Conservation (phyloP, 2,888 invertebrate genomes). For the Sinodicranocentrus sp. region DNA sequence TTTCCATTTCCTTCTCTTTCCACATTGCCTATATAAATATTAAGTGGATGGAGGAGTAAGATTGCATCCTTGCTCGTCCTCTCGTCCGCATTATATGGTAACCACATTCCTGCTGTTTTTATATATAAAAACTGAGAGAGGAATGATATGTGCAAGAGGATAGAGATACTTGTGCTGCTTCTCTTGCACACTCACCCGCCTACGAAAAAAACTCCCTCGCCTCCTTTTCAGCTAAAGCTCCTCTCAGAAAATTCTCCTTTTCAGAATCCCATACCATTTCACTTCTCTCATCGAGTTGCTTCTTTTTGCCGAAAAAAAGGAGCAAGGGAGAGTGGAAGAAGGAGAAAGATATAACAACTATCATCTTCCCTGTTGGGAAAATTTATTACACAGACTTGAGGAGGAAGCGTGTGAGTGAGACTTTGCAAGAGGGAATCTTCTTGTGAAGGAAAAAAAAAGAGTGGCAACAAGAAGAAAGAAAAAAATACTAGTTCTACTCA, state of each 20-base stretch:
- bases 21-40: slow-evolving; percentile 7
- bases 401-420: slow-evolving; percentile 36
- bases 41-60: slow-evolving; percentile 23
- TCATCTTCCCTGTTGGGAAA: slow-evolving; percentile 61
- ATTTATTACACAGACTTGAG: slow-evolving; percentile 58
- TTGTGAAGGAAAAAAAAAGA: slow-evolving; percentile 36
- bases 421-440: slow-evolving; percentile 37
- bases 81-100: slow-evolving; percentile 14
- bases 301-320: slow-evolving; percentile 22
- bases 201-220: slow-evolving; percentile 42
- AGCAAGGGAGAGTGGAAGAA: slow-evolving; percentile 25
- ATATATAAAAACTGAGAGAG: slow-evolving; percentile 11
- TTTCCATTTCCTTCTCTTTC: slow-evolving; percentile 40
- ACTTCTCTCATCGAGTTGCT: slow-evolving; percentile 35
- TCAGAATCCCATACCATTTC: background rate
- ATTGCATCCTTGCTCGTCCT: slow-evolving; percentile 29
- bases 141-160: slow-evolving; percentile 22
- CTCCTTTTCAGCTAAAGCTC: slow-evolving; percentile 34
- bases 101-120: slow-evolving; percentile 28
- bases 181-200: slow-evolving; percentile 31
- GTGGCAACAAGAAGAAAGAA: slow-evolving; percentile 36
- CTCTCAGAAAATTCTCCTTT: background rate
- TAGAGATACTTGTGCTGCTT: slow-evolving; percentile 25
- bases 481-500: slow-evolving; percentile 49
- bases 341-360: slow-evolving; percentile 56